Evolutionary conservation across 2,113 vertebrate species (phyloP).

Genomic region (Daubentonia madagascariensis): DNA sequence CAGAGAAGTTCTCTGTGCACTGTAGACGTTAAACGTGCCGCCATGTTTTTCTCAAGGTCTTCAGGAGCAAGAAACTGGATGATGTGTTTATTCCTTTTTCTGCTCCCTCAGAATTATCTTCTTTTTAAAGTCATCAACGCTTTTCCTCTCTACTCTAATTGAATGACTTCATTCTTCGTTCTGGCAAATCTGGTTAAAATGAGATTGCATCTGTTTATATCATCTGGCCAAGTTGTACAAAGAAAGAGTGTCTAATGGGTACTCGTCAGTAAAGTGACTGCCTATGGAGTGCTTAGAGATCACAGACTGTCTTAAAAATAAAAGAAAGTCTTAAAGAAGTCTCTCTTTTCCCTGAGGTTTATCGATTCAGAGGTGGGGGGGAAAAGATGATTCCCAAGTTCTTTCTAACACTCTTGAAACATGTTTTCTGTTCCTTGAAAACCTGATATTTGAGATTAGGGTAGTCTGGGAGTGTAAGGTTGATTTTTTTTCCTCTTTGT

Average conservation of each 20-base stretch:
- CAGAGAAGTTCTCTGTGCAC: neutral
- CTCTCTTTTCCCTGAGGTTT: neutral
- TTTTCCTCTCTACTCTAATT: neutral
- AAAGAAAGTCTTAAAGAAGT: neutral
- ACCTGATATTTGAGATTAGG: neutral
- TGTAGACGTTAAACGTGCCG: neutral
- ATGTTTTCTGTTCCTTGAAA: neutral
- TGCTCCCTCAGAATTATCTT: neutral
- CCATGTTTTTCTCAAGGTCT: neutral
- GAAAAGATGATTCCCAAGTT: neutral
- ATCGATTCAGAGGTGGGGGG: neutral
- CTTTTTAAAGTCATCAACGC: neutral
- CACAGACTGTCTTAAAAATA: neutral
- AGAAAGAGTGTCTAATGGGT: neutral
- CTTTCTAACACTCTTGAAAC: neutral
- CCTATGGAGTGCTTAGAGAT: neutral
- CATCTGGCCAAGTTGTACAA: neutral
- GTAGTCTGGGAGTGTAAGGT: neutral
- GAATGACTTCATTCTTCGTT: neutral
- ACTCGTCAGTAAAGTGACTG: neutral
- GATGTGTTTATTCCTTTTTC: neutral
- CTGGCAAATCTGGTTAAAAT: neutral
- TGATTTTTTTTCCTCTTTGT: neutral
- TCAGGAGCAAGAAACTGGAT: neutral
- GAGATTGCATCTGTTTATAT: neutral